Percentiles rank a stretch among this genome's conserved stretches.
Evolutionary conservation across 2,797 vertebrate species (phyloP).

Genomic region (Presbytis comata): DNA sequence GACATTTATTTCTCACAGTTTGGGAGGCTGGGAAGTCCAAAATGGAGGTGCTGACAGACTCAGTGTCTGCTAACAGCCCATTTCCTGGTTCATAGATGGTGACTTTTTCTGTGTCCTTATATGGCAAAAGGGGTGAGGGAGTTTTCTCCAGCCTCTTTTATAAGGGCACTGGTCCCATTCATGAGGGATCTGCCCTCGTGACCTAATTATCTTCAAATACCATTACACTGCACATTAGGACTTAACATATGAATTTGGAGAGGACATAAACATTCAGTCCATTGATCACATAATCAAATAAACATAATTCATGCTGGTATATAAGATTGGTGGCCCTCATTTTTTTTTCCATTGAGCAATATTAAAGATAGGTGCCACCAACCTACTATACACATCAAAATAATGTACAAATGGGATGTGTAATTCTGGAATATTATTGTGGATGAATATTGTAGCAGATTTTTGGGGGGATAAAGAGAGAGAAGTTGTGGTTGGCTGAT

Average conservation of each 20-base stretch:
- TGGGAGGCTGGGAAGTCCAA: neutral
- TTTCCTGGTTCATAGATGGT: neutral
- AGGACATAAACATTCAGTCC: neutral
- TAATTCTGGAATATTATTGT: neutral
- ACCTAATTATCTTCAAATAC: neutral
- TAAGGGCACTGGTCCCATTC: neutral
- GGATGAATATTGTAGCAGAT: neutral
- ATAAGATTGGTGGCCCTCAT: neutral
- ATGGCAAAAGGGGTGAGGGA: rapidly evolving
- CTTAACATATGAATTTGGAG: neutral
- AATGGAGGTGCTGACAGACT: neutral
- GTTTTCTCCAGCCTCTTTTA: neutral
- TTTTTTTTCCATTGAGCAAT: neutral
- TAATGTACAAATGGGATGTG: neutral
- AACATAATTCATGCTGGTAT: neutral
- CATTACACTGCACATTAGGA: neutral
- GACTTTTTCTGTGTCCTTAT: neutral
- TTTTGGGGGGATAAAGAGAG: neutral
- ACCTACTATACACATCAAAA: neutral
- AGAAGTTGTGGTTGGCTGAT: neutral
- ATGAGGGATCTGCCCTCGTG: neutral
- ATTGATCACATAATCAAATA: neutral
- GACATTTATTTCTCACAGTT: neutral
- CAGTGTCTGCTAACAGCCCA: neutral
- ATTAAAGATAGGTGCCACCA: neutral